These are phyloP conservation scores for Hyperoplus immaculatus DNA, from an alignment of 2,797 vertebrate genomes.

Conservation along the genomic window DNA sequence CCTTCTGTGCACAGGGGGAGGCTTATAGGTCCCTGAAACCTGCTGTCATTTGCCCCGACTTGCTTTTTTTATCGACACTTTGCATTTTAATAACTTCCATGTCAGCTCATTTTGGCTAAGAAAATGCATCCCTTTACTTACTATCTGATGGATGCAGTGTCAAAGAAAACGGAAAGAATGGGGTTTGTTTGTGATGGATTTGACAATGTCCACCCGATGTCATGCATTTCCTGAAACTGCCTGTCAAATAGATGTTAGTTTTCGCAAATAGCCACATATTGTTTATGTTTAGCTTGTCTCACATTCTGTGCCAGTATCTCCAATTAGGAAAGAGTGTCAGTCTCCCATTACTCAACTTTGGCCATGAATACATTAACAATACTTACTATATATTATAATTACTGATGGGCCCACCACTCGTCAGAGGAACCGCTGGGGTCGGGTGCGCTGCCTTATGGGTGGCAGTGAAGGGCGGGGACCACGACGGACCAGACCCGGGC, in stretches of 20 bases:
- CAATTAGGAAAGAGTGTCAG: background rate
- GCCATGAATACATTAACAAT: background rate
- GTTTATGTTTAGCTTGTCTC: background rate
- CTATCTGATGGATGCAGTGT: conserved; percentile 10
- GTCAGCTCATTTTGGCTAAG: conserved; percentile 16
- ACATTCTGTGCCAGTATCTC: background rate
- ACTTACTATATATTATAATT: too few relatives aligned
- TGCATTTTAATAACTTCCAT: conserved; percentile 20
- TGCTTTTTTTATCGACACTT: conserved; percentile 19
- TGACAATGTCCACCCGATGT: conserved; percentile 1
- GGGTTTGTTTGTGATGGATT: background rate
- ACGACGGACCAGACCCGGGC: too few relatives aligned
- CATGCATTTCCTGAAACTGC: background rate
- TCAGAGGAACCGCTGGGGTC: too few relatives aligned
- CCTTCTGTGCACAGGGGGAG: conserved; percentile 34
- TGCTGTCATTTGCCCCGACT: conserved; percentile 22
- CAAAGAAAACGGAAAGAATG: conserved; percentile 7
- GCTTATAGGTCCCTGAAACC: conserved; percentile 12
- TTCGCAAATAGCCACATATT: background rate
- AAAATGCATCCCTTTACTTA: conserved; percentile 15
- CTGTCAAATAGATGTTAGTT: background rate
- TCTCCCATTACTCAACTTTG: background rate
- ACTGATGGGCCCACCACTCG: too few relatives aligned
- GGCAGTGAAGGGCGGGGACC: too few relatives aligned
- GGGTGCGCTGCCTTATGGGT: too few relatives aligned